Evolutionary conservation across 2,797 vertebrate species (phyloP).

Genomic region (Galaxias olidus): DNA sequence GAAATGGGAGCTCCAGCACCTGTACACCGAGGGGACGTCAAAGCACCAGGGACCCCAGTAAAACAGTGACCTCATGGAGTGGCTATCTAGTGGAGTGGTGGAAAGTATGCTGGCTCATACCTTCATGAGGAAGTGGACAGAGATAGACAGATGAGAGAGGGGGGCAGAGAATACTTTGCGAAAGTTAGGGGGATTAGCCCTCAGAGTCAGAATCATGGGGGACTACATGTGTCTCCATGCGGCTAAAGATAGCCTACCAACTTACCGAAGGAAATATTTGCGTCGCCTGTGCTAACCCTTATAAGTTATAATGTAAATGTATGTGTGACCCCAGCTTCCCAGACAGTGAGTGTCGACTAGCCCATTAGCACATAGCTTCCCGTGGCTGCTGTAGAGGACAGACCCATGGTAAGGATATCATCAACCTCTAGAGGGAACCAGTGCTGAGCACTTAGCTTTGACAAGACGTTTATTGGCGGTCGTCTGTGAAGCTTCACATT

Average conservation of each 20-base stretch:
- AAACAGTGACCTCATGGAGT: slow-evolving; percentile 7
- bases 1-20: slow-evolving; percentile 2
- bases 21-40: background rate
- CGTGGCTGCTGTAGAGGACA: background rate
- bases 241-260: too few relatives aligned
- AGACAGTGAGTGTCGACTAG: too few relatives aligned
- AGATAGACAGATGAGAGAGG: background rate
- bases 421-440: slow-evolving; percentile 32
- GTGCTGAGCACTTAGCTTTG: background rate
- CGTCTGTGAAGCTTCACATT: too few relatives aligned
- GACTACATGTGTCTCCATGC: background rate
- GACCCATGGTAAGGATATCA: background rate
- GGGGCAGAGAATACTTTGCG: background rate
- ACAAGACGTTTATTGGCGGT: too few relatives aligned
- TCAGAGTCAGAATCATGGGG: background rate
- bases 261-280: too few relatives aligned
- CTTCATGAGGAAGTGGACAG: background rate
- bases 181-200: background rate
- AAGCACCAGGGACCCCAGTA: background rate
- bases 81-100: slow-evolving; percentile 4
- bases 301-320: too few relatives aligned
- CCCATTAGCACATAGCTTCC: too few relatives aligned
- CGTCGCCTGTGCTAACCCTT: too few relatives aligned
- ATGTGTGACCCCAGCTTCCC: too few relatives aligned
- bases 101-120: slow-evolving; percentile 13